Conservation (phyloP, 2,797 vertebrate genomes). For the Distichodus sexfasciatus region DNA sequence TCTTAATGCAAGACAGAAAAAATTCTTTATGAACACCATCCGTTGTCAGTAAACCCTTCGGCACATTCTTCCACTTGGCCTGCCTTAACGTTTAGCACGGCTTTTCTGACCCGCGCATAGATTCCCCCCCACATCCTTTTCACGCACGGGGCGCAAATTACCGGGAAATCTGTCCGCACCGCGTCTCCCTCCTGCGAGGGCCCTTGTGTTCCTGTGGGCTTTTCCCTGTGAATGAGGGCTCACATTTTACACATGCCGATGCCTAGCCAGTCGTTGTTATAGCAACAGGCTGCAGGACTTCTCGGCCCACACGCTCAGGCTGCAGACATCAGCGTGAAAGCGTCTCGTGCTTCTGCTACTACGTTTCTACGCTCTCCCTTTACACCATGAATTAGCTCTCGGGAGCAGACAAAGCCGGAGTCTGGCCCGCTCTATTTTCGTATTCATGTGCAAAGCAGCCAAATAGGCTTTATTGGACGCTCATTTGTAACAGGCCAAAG, state of each 20-base stretch:
- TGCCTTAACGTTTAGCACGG: neutral
- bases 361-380: neutral
- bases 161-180: neutral
- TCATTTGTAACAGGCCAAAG: neutral
- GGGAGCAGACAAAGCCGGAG: neutral
- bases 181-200: slow-evolving; percentile 1
- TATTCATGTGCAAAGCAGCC: neutral
- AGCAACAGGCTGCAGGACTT: slow-evolving; percentile 50
- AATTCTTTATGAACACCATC: neutral
- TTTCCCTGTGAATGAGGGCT: slow-evolving; percentile 44
- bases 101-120: slow-evolving; percentile 5
- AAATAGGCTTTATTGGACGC: neutral
- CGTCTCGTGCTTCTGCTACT: slow-evolving; percentile 33
- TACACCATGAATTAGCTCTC: neutral
- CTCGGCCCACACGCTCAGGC: slow-evolving; percentile 38
- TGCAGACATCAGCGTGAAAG: slow-evolving; percentile 1
- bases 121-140: slow-evolving; percentile 6
- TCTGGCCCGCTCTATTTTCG: neutral
- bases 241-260: slow-evolving; percentile 39
- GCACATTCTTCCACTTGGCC: neutral
- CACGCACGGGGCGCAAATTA: neutral
- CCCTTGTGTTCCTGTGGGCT: slow-evolving; percentile 28
- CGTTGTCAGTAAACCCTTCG: too few species aligned
- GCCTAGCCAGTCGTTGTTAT: slow-evolving; percentile 45
- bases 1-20: too few species aligned